Evolutionary conservation across 2,888 invertebrate genomes (phyloP), one percentile per base, ranked within the genome.

Genomic region (Lasioglossum leucozonium): DNA sequence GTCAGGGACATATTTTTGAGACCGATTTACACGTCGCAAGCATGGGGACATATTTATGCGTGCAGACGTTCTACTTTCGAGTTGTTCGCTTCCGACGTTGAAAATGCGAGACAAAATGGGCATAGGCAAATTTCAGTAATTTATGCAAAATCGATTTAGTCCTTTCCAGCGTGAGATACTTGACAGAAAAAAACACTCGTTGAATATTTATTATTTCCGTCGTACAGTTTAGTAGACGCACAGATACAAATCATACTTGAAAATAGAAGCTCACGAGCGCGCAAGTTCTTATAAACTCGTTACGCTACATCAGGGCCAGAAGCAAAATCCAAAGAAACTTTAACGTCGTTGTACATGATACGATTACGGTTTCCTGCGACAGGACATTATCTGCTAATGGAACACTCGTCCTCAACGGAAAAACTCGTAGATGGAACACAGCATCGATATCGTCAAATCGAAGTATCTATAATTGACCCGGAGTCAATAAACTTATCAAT

Each of bases 181-280:
- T 10, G 18, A 22, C 11, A 13, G 10, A 30, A 22, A 30, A 22
- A 40, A 69, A 65, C 11, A 22, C 2, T 55, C 22, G 11, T 55
- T 77, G 67, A 71, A 77, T 77, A 77, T 77, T 77, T 77, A 77
- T 71, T 67, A 26, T 47, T 10, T 8, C 18, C 16, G 65, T 76
- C 47, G 62, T 13, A 67, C 44, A 51, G 44, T 67, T 47, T 18
- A 51, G 37, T 18, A 51, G 37, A 51, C 47, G 0, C 16, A 16
- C 10, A 0, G 13, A 22, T 34, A 47, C 47, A 37, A 47, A 40
- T 74, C 37, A 42, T 47, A 16, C n/a, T 47, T 37, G 16, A 76
- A 76, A 76, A 76, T 47, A 44, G 37, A 67, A 76, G 34, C 47
- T n/a, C 47, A 37, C 76, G 37, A 76, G 37, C 37, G 37, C 37